phyloP scores from a whole-genome alignment of 2,888 invertebrate genomes.

The Harmothoe impar region DNA sequence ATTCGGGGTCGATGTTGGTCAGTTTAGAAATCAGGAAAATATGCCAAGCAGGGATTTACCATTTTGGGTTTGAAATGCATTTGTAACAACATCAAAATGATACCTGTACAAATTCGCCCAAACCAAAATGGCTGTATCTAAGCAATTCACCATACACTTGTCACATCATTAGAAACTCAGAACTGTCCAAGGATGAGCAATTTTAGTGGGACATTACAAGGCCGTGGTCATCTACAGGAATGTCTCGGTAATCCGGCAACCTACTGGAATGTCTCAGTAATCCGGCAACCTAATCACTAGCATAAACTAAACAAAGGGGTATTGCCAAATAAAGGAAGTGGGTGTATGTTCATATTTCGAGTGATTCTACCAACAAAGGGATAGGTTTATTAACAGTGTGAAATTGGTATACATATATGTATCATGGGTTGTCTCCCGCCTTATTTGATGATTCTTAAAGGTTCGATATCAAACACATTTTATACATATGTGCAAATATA shows the following conservation, averaged over 20 bases:
- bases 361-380: no score
- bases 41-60: neutral
- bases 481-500: no score
- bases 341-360: no score
- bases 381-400: no score
- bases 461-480: no score
- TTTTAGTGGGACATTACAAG: neutral
- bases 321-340: no score
- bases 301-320: no score
- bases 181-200: constrained; percentile 4
- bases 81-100: neutral
- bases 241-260: neutral
- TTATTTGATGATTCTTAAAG: no score
- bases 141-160: neutral
- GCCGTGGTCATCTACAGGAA: neutral
- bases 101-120: neutral
- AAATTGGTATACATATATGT: no score
- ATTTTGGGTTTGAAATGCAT: neutral
- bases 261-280: neutral
- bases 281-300: neutral
- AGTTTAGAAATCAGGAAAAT: no score
- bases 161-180: neutral
- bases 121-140: constrained; percentile 1
- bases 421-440: no score
- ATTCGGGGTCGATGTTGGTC: no score